Conservation (phyloP, 1,140 invertebrate genomes). For the Zaprionus ghesquierei region DNA sequence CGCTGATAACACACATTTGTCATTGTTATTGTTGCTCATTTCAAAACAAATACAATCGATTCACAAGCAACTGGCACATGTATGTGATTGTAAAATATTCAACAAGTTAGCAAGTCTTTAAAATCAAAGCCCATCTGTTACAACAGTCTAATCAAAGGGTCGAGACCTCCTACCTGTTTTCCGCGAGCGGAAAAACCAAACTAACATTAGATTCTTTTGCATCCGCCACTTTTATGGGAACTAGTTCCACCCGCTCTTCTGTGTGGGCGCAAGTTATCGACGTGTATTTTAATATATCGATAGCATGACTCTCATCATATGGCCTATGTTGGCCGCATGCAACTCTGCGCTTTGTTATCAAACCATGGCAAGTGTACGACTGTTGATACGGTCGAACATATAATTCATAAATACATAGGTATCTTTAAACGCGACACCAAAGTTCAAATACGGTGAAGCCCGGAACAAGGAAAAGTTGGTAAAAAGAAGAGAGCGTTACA, state of each 20-base stretch:
- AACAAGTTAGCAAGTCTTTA: slow-evolving; percentile 22
- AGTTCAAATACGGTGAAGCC: slow-evolving; percentile 15
- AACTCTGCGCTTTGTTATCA: slow-evolving; percentile 18
- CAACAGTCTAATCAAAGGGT: neutral
- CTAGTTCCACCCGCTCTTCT: slow-evolving; percentile 1
- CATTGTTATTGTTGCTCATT: slow-evolving; percentile 15
- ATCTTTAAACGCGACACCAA: slow-evolving; percentile 3
- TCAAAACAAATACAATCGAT: slow-evolving; percentile 36
- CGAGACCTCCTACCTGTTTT: slow-evolving; percentile 38
- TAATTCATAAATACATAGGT: neutral
- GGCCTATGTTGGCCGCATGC: neutral
- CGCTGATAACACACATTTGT: slow-evolving; percentile 26
- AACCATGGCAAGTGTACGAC: neutral
- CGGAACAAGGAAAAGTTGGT: neutral
- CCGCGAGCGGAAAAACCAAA: slow-evolving; percentile 44
- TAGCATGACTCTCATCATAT: neutral
- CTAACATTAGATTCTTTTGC: slow-evolving; percentile 12
- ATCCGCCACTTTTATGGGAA: neutral
- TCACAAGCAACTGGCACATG: neutral
- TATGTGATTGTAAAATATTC: neutral
- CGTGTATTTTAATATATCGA: neutral
- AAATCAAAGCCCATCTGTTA: neutral
- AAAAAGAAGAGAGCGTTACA: neutral
- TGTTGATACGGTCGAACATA: slow-evolving; percentile 10
- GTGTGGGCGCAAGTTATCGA: neutral